These are phyloP conservation scores for Drosophila putrida DNA, from an alignment of 2,888 invertebrate genomes.

Conservation along the genomic window DNA sequence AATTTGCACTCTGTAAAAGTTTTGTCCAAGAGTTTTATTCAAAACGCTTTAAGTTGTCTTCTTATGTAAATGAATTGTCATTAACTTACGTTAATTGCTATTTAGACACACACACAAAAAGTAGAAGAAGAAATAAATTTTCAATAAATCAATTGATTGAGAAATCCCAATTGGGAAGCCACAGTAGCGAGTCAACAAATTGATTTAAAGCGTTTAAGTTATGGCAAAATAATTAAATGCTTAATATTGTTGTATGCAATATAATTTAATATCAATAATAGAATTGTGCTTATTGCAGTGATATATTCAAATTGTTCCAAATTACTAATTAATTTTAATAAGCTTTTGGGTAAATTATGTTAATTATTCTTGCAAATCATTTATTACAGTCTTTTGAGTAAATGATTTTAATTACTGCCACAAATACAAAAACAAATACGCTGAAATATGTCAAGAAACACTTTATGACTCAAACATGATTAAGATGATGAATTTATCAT, in stretches of 20 bases:
- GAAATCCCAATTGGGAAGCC: conserved; percentile 23
- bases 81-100: conserved; percentile 60
- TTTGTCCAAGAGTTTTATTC: conserved; percentile 11
- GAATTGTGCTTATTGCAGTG: neutral
- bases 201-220: conserved; percentile 37
- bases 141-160: conserved; percentile 40
- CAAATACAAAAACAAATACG: too few species aligned
- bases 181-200: conserved; percentile 20
- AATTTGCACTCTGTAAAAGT: conserved; percentile 31
- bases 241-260: conserved; percentile 25
- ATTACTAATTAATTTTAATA: neutral
- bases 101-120: conserved; percentile 36
- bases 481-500: too few species aligned
- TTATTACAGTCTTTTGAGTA: too few species aligned
- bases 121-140: conserved; percentile 23
- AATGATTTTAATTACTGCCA: too few species aligned
- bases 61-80: conserved; percentile 19
- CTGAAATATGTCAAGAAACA: too few species aligned
- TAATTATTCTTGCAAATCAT: too few species aligned
- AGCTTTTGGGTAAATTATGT: too few species aligned
- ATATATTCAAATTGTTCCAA: neutral
- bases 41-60: conserved; percentile 39
- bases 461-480: too few species aligned
- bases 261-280: conserved; percentile 5
- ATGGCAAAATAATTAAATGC: conserved; percentile 16